phyloP scores from a whole-genome alignment of 1,140 invertebrate species.

The Drosophila elegans region DNA sequence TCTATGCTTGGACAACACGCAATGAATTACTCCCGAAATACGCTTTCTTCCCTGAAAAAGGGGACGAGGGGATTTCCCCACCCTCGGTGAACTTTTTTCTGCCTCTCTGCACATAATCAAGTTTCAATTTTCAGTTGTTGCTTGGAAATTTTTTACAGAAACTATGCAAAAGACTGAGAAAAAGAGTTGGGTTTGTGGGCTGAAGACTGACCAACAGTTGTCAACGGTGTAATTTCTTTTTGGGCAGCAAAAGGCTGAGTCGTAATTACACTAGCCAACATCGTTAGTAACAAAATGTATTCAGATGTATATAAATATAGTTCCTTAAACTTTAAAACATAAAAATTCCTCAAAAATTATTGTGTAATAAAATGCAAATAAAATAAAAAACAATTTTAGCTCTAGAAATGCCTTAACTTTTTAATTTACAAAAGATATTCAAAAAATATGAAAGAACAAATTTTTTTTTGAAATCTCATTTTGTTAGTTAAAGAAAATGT shows the following conservation, averaged over 20 bases:
- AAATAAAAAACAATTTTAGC: too few species aligned
- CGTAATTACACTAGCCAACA: constrained; percentile 62
- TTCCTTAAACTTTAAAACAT: neutral
- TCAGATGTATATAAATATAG: neutral
- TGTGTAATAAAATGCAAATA: too few species aligned
- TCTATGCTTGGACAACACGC: constrained; percentile 61
- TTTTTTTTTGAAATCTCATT: too few species aligned
- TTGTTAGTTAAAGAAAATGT: too few species aligned
- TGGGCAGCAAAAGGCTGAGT: constrained; percentile 29
- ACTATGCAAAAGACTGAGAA: constrained; percentile 59
- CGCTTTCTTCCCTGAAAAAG: neutral
- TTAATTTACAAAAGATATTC: too few species aligned
- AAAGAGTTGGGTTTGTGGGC: neutral
- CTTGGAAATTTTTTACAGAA: constrained; percentile 56
- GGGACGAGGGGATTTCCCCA: neutral
- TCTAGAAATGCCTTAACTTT: too few species aligned
- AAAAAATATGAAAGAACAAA: too few species aligned
- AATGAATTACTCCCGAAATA: constrained; percentile 38
- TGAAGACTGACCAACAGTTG: constrained; percentile 65
- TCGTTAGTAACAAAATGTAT: neutral
- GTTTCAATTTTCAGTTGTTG: constrained; percentile 79
- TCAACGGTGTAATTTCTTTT: constrained; percentile 48
- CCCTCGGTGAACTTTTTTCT: constrained; percentile 48
- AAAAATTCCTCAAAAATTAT: neutral
- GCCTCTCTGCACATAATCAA: constrained; percentile 79